phyloP scores from a whole-genome alignment of 2,888 invertebrate genomes.

The Amphipyra berbera region DNA sequence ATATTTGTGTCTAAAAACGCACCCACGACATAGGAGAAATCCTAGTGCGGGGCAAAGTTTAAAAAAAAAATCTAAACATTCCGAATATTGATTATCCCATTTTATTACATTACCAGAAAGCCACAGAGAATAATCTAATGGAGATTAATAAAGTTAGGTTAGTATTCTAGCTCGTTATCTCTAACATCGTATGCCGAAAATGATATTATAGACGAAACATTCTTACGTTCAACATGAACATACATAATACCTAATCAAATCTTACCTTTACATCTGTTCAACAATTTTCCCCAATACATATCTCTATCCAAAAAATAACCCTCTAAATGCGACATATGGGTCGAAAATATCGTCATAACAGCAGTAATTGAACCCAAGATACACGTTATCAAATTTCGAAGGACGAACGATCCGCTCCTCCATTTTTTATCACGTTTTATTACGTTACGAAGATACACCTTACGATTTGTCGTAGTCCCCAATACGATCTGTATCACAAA shows the following conservation, averaged over 20 bases:
- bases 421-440: conserved; percentile 53
- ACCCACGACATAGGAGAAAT: no score
- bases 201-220: no score
- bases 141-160: no score
- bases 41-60: no score
- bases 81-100: no score
- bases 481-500: conserved; percentile 46
- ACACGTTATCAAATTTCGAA: conserved; percentile 55
- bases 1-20: no score
- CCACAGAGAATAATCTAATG: no score
- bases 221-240: neutral
- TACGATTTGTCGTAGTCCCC: conserved; percentile 48
- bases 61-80: no score
- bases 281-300: neutral
- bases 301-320: conserved; percentile 36
- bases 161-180: no score
- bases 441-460: conserved; percentile 53
- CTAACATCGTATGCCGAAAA: no score
- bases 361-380: conserved; percentile 54
- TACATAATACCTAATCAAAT: neutral
- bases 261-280: conserved; percentile 3
- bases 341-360: conserved; percentile 54
- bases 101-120: no score
- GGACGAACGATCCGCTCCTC: conserved; percentile 45
- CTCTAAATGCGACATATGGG: conserved; percentile 32